phyloP scores from a whole-genome alignment of 2,888 invertebrate genomes.

The Lasius fuliginosus region DNA sequence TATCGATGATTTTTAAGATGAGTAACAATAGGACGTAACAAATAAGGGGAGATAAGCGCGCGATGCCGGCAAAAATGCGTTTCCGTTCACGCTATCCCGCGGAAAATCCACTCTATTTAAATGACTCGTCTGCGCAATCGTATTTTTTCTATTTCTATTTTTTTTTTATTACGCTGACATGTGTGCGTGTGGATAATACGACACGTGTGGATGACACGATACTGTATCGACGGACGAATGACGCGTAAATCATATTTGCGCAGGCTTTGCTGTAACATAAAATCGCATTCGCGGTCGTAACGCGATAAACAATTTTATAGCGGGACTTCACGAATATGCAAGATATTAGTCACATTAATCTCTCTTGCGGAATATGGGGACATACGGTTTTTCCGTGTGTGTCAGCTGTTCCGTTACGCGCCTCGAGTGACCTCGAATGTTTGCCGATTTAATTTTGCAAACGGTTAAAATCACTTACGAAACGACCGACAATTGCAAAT shows the following conservation, averaged over 20 bases:
- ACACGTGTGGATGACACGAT: neutral
- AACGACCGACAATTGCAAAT: conserved; percentile 15
- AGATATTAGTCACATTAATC: conserved; percentile 33
- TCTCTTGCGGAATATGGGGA: conserved; percentile 9
- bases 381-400: conserved; percentile 5
- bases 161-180: neutral
- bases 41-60: conserved; percentile 42
- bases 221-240: too few species aligned
- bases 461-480: conserved; percentile 40
- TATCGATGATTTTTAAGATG: conserved; percentile 34
- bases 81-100: neutral
- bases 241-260: conserved; percentile 4
- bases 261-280: neutral
- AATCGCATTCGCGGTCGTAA: conserved; percentile 10
- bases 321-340: conserved; percentile 18
- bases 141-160: neutral
- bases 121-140: neutral
- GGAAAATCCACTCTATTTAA: conserved; percentile 1
- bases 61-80: neutral
- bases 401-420: conserved; percentile 49
- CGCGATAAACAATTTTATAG: conserved; percentile 31
- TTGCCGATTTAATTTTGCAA: conserved; percentile 48
- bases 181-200: neutral
- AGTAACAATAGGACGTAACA: conserved; percentile 28
- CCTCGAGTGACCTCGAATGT: conserved; percentile 33